Conservation (phyloP, 2,888 invertebrate genomes). For the Craniophora ligustri region DNA sequence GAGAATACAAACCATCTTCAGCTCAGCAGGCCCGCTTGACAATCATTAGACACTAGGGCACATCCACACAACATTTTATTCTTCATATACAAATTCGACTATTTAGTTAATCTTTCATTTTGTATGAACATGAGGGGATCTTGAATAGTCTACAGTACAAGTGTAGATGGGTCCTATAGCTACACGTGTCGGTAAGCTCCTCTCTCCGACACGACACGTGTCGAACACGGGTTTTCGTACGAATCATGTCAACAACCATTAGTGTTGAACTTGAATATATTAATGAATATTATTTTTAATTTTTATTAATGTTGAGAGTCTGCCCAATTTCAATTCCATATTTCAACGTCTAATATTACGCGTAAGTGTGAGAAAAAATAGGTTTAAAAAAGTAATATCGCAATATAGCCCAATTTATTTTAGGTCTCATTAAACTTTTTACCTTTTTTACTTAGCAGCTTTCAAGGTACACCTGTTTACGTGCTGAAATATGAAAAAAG, state of each 20-base stretch:
- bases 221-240: background rate
- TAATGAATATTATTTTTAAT: background rate
- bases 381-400: too few relatives aligned
- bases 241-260: background rate
- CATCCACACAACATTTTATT: too few relatives aligned
- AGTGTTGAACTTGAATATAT: background rate
- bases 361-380: too few relatives aligned
- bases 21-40: too few relatives aligned
- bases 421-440: background rate
- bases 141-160: slow-evolving; percentile 1
- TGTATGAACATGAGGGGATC: too few relatives aligned
- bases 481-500: background rate
- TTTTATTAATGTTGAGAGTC: too few relatives aligned
- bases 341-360: too few relatives aligned
- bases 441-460: background rate
- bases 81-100: too few relatives aligned
- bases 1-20: too few relatives aligned
- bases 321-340: too few relatives aligned
- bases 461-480: background rate
- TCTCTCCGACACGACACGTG: slow-evolving; percentile 11
- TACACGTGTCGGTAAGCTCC: slow-evolving; percentile 22
- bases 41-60: too few relatives aligned
- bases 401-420: background rate
- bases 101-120: too few relatives aligned
- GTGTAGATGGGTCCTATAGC: slow-evolving; percentile 1